A percentile compares a stretch with the other conserved stretches of the same genome.
Conservation (phyloP, 2,888 invertebrate species). For the Perithous albicinctus region DNA sequence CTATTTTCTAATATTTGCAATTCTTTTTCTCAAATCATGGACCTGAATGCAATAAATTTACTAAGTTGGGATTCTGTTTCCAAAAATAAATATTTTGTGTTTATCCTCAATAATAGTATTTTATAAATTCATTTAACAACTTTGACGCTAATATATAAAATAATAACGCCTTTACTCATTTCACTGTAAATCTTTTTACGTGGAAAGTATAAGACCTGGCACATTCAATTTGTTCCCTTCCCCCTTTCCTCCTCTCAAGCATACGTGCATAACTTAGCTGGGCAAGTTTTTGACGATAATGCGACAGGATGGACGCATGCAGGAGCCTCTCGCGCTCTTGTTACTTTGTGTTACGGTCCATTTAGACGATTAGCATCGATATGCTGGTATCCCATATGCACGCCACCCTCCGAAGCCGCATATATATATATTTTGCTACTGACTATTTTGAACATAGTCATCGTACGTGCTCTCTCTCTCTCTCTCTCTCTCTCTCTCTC, state of each 20-base stretch:
- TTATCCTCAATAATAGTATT: not conserved
- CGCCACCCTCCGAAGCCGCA: not conserved
- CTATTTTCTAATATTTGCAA: no score
- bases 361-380: conserved; percentile 63
- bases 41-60: not conserved
- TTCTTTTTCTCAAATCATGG: no score
- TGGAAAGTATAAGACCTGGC: not conserved
- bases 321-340: conserved; percentile 14
- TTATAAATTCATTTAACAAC: not conserved
- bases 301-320: conserved; percentile 15
- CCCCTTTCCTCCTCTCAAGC: conserved; percentile 37
- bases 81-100: not conserved
- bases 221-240: conserved; percentile 30
- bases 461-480: conserved; percentile 38
- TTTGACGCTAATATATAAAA: not conserved
- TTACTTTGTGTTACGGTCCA: conserved; percentile 46
- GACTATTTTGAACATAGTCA: conserved; percentile 60
- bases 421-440: conserved; percentile 35
- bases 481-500: conserved; percentile 32
- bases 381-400: conserved; percentile 28
- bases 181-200: not conserved
- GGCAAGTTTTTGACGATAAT: conserved; percentile 48
- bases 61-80: not conserved
- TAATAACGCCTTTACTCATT: not conserved
- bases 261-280: conserved; percentile 43